phyloP scores from a whole-genome alignment of 2,113 vertebrate genomes.

The Hyperoodon ampullatus region DNA sequence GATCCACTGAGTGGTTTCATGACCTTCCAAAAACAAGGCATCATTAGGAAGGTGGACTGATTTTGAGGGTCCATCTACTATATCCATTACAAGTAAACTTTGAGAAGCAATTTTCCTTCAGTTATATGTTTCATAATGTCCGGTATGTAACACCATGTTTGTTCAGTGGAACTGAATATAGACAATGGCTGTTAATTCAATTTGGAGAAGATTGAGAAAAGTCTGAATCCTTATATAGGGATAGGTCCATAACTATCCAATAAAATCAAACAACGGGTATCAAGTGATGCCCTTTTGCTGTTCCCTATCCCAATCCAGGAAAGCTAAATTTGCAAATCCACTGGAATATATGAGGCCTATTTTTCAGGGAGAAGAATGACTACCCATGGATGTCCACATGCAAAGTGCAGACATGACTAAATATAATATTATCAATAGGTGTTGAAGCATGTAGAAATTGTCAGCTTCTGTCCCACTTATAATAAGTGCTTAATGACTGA shows the following conservation, averaged over 20 bases:
- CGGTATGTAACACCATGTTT: background rate
- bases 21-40: background rate
- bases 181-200: background rate
- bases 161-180: background rate
- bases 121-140: background rate
- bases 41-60: background rate
- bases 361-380: background rate
- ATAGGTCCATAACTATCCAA: background rate
- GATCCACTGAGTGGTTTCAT: background rate
- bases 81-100: background rate
- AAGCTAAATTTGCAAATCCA: background rate
- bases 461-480: background rate
- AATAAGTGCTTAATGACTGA: background rate
- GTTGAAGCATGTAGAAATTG: background rate
- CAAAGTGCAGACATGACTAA: conserved; percentile 3
- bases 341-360: background rate
- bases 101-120: background rate
- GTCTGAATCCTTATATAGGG: background rate
- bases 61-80: background rate
- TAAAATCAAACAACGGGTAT: background rate
- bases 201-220: conserved; percentile 10
- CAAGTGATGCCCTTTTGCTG: background rate
- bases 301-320: background rate
- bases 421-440: background rate
- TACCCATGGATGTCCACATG: background rate